Conservation (phyloP, 2,888 invertebrate genomes). For the Melieria picta region DNA sequence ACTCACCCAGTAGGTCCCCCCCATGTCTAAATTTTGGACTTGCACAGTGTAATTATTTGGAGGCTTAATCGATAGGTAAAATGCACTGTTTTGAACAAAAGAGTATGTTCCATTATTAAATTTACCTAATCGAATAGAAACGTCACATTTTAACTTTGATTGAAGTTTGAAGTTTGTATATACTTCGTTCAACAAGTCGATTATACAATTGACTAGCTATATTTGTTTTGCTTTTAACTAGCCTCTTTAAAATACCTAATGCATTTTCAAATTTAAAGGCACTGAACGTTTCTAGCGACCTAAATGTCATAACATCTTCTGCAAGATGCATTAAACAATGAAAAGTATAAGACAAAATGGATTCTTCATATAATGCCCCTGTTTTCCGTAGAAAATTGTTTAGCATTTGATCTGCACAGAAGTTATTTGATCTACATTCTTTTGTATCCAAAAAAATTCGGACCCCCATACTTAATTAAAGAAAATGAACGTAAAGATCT, state of each 20-base stretch:
- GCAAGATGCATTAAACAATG: conserved; percentile 32
- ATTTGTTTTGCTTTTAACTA: conserved; percentile 34
- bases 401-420: conserved; percentile 32
- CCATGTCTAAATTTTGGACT: too few species aligned
- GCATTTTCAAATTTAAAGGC: conserved; percentile 40
- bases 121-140: too few species aligned
- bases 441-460: conserved; percentile 36
- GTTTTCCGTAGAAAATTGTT: conserved; percentile 29
- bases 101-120: too few species aligned
- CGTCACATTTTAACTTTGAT: too few species aligned
- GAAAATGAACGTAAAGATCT: conserved; percentile 35
- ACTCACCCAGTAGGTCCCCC: too few species aligned
- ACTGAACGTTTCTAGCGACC: conserved; percentile 31
- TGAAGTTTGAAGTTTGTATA: too few species aligned
- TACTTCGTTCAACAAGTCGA: conserved; percentile 36
- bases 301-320: conserved; percentile 33
- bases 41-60: too few species aligned
- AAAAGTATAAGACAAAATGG: conserved; percentile 33
- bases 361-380: conserved; percentile 32
- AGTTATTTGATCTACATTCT: conserved; percentile 33
- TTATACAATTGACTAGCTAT: conserved; percentile 37
- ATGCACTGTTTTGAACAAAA: too few species aligned
- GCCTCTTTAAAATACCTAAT: conserved; percentile 35
- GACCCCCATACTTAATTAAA: conserved; percentile 37
- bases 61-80: too few species aligned